Evolutionary conservation across 2,888 invertebrate genomes (phyloP).

Genomic region (Limnephilus marmoratus): DNA sequence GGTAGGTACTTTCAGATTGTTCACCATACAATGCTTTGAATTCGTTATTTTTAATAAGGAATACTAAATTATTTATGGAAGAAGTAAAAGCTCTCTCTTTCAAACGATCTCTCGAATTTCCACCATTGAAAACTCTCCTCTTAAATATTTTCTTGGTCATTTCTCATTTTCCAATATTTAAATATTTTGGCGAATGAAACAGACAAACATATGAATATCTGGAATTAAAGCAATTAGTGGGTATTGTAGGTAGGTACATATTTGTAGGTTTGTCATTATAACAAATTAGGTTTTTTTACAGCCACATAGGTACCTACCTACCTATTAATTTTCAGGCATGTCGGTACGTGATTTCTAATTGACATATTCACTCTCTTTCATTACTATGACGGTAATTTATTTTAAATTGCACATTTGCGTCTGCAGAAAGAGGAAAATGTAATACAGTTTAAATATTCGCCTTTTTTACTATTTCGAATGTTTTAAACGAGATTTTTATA

Average conservation of each 20-base stretch:
- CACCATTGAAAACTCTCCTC: no score
- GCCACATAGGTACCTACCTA: neutral
- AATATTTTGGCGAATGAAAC: no score
- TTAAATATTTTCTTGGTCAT: no score
- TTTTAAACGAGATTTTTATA: neutral
- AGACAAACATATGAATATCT: neutral
- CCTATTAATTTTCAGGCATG: neutral
- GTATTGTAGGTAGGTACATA: neutral
- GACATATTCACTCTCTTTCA: neutral
- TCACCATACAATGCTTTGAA: neutral
- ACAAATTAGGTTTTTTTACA: no score
- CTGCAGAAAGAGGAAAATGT: neutral
- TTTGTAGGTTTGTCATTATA: no score
- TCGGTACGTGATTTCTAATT: neutral
- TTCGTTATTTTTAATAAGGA: neutral
- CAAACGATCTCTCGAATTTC: no score
- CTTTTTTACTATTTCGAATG: neutral
- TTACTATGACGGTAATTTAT: neutral
- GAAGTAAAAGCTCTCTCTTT: no score
- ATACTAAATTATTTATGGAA: neutral
- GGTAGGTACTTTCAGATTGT: neutral
- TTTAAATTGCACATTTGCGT: neutral
- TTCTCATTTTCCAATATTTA: no score
- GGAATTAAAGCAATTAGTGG: neutral
- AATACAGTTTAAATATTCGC: neutral